Evolutionary conservation across 2,113 vertebrate species (phyloP), one percentile per base, ranked within the genome.

Genomic region (Cariama cristata): DNA sequence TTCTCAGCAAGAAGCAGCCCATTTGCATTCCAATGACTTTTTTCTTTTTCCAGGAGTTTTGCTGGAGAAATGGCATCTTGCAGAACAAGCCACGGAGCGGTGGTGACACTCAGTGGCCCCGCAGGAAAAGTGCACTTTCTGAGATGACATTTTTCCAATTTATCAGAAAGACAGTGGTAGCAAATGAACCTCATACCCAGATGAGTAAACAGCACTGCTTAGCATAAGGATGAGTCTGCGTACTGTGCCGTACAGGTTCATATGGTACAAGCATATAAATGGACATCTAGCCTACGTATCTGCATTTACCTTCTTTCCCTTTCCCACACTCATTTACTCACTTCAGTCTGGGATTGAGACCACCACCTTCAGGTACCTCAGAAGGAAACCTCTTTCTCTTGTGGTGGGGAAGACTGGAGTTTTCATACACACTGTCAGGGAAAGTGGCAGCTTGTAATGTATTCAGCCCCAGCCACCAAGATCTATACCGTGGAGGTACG

Each of bases 31-130:
- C 16, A 62, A 12, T 35, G 2, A 6, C 6, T 2, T 24, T 17
- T 59, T 67, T 42, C 38, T 24, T 38, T 58, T 2, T 7, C 22
- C 19, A 7, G 30, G 30, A 50, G 32, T 53, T 58, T 88, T 58
- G 15, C 63, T 23, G 35, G 19, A 92, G 72, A 55, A 83, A 30
- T 1, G 2, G 12, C 38, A 20, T 50, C 49, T 69, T 58, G n/a
- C 38, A 59, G 60, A 55, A n/a, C n/a, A 71, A 87, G 52, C 28
- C 52, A 24, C 23, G 35, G 90, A 64, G 74, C 38, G 27, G 52
- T 79, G 81, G 81, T 72, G 95, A 96, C 96, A 91, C 96, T 53
- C 81, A 68, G 97, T 76, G 96, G 95, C 35, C 18, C 14, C 32
- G 62, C 44, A 32, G 56, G 77, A 90, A 88, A 97, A 93, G 35